Base-by-base conservation (phyloP, 37 sponge, comb jelly and placozoan genomes). In the Diacarnus erythraeanus region DNA sequence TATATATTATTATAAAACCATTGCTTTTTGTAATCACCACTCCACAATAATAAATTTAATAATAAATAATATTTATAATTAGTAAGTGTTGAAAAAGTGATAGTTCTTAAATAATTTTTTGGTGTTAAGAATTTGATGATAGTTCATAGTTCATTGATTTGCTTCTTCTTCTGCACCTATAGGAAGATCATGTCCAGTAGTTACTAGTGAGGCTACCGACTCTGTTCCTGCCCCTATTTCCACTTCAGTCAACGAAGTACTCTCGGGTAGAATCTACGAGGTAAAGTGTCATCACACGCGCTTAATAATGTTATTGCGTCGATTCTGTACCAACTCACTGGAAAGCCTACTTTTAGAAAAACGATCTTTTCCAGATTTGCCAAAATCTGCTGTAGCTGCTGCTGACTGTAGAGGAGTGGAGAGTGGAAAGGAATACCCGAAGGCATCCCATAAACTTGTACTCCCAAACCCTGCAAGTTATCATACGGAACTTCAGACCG, bases 341-440 rank as follows among this genome's bases (percentile, higher is more conserved):
- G 81, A 23, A 39, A 70, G 17, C 76, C 74, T 1, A 83, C 64
- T 80, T 85, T 89, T 56, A 86, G 77, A 47, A 93, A 93, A 35
- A 83, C 80, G 63, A 93, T 93, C 73, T 93, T 89, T 38, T 89
- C 90, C 34, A 89, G 77, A 72, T 86, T 89, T 59, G 87, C 84
- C 56, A 89, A 74, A 29, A 93, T 86, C 51, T 86, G 90, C 59
- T 93, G 87, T 3, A 93, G 87, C 73, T 93, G 89, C 41, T 89
- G 90, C 76, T 86, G 86, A 23, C 40, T 86, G 84, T 93, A 93
- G 43, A 89, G 80, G 20, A 86, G 42, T 10, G 94, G 94, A 38
- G 84, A 80, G 59, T 78, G 84, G 77, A 93, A 86, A 30, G 89
- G 84, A 18, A 93, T 82, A 15, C 86, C 86, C 2, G 69, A 69